These are phyloP conservation scores for Leptinotarsa undecemlineata DNA, from an alignment of 1,140 invertebrate species.

Conservation along the genomic window DNA sequence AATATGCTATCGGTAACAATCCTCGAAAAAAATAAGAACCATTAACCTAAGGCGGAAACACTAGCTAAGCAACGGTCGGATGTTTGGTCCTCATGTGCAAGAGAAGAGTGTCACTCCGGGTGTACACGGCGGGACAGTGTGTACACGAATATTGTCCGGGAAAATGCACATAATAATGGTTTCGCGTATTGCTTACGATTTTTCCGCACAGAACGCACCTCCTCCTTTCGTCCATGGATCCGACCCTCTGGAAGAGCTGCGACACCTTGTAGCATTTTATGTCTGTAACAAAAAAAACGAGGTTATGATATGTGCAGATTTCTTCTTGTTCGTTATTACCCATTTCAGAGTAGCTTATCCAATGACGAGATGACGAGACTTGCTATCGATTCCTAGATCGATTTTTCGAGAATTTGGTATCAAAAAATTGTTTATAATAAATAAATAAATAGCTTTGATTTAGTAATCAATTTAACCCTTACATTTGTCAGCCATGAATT, in stretches of 20 bases:
- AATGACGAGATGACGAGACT: no score
- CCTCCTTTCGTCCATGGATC: conserved; percentile 65
- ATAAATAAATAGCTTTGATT: no score
- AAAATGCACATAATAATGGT: conserved; percentile 71
- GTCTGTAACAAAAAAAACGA: conserved; percentile 63
- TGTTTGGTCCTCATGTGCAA: conserved; percentile 69
- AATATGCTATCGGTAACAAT: background rate
- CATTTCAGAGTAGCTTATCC: background rate
- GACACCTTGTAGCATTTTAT: conserved; percentile 69
- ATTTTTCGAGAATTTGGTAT: no score
- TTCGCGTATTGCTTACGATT: conserved; percentile 69
- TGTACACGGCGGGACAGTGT: conserved; percentile 67
- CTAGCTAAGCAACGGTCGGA: conserved; percentile 56
- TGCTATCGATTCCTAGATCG: no score
- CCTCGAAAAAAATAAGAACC: background rate
- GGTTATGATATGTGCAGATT: background rate
- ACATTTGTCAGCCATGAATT: no score
- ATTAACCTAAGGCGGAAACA: conserved; percentile 20
- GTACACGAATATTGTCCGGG: conserved; percentile 67
- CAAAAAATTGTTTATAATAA: no score
- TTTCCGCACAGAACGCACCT: conserved; percentile 69
- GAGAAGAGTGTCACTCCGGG: conserved; percentile 66
- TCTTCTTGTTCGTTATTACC: background rate
- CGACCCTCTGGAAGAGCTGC: conserved; percentile 68
- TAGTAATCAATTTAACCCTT: no score